Percentiles rank a stretch among this genome's conserved stretches.
Conservation (phyloP, 2,113 vertebrate species). For the pig (Sus scrofa) region DNA sequence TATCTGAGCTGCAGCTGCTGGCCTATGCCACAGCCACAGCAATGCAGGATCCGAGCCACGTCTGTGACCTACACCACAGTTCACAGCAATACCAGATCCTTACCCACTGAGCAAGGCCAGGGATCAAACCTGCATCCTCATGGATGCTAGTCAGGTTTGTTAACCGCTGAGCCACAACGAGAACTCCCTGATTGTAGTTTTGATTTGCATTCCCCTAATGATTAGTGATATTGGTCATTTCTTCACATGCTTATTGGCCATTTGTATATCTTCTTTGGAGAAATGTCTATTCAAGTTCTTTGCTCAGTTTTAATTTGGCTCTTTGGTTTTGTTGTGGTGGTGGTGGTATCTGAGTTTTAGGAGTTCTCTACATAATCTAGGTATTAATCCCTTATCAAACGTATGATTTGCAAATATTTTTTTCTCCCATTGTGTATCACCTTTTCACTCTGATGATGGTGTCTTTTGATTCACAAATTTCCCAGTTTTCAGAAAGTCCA, state of each 20-base stretch:
- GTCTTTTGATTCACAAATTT: not conserved
- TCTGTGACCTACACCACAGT: too few relatives aligned
- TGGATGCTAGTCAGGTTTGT: too few relatives aligned
- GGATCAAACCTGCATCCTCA: too few relatives aligned
- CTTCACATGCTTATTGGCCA: not conserved
- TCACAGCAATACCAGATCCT: too few relatives aligned
- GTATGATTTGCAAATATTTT: not conserved
- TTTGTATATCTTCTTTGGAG: not conserved
- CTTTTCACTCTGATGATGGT: not conserved
- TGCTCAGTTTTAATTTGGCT: not conserved
- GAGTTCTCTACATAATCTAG: not conserved
- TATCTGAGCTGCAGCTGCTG: too few relatives aligned
- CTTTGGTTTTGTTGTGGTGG: not conserved
- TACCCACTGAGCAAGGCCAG: too few relatives aligned
- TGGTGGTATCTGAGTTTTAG: not conserved
- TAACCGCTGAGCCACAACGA: too few relatives aligned
- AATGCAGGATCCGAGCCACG: too few relatives aligned
- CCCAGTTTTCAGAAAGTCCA: not conserved
- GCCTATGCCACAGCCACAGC: too few relatives aligned
- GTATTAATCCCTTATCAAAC: not conserved
- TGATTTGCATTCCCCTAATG: not conserved
- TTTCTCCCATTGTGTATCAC: not conserved
- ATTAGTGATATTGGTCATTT: not conserved
- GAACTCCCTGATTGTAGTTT: too few relatives aligned
- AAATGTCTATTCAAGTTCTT: not conserved